A percentile compares a stretch with the other conserved stretches of the same genome.
phyloP scores from a whole-genome alignment of 2,888 invertebrate genomes.

The Neoitamus cyanurus region DNA sequence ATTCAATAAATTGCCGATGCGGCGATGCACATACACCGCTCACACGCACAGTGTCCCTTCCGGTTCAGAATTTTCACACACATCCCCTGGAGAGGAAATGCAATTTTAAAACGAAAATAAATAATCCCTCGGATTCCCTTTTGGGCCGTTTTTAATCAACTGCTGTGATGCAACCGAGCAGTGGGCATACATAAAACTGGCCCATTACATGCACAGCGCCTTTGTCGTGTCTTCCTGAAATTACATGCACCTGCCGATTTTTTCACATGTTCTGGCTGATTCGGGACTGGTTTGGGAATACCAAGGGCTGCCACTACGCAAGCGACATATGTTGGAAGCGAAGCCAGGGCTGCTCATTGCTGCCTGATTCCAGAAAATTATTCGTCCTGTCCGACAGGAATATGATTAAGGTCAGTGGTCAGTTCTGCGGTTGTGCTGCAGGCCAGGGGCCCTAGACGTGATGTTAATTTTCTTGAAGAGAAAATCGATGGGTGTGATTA shows the following conservation, averaged over 20 bases:
- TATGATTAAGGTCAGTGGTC: not conserved
- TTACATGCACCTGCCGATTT: slow-evolving; percentile 8
- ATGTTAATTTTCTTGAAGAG: not conserved
- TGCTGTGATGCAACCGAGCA: slow-evolving; percentile 6
- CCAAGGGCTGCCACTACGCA: not conserved
- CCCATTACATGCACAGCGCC: slow-evolving; percentile 6
- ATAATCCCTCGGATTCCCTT: not conserved
- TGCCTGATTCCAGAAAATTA: not conserved
- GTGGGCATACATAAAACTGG: not conserved
- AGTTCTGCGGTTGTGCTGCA: not conserved
- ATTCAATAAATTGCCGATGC: not conserved
- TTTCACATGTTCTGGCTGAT: not conserved
- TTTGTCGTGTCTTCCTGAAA: slow-evolving; percentile 3
- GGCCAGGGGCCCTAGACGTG: not conserved
- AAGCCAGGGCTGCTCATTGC: not conserved
- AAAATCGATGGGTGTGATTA: not conserved
- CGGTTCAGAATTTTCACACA: slow-evolving; percentile 10
- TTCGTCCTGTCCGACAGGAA: not conserved
- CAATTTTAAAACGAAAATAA: slow-evolving; percentile 7
- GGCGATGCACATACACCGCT: no score
- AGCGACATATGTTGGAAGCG: not conserved
- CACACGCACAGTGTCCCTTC: not conserved
- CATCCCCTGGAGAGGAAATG: slow-evolving; percentile 1
- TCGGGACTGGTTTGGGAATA: not conserved
- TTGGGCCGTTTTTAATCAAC: not conserved